phyloP scores from a whole-genome alignment of 2,888 invertebrate genomes.

The Cantharis rustica region DNA sequence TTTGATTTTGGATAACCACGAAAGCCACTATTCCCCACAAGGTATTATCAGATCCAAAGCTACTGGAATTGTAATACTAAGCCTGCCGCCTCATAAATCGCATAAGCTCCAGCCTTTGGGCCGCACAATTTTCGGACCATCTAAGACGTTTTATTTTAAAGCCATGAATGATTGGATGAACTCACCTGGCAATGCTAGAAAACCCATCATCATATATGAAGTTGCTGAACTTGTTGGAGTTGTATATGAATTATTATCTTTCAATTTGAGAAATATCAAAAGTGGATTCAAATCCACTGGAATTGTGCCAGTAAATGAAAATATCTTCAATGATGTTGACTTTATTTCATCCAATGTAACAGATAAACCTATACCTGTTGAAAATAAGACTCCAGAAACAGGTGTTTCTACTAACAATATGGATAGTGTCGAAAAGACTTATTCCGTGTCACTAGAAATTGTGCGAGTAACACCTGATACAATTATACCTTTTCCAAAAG shows the following conservation, averaged over 20 bases:
- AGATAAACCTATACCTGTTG: not conserved
- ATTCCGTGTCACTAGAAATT: not conserved
- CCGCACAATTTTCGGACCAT: constrained; percentile 5
- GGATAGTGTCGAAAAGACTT: not conserved
- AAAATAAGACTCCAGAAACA: not conserved
- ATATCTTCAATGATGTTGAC: constrained; percentile 4
- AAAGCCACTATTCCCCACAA: constrained; percentile 1
- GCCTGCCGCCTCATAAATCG: constrained; percentile 2
- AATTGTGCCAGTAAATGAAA: not conserved
- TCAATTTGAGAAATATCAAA: not conserved
- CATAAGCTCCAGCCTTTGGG: constrained; percentile 9
- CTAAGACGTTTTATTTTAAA: constrained; percentile 1
- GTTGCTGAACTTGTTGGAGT: constrained; percentile 1
- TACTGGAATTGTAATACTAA: constrained; percentile 8
- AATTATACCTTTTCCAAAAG: constrained; percentile 3
- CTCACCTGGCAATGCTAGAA: not conserved
- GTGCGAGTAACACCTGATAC: not conserved
- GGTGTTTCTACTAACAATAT: not conserved
- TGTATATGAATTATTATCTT: constrained; percentile 2
- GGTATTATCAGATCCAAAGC: not conserved
- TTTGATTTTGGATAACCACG: constrained; percentile 9
- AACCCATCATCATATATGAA: constrained; percentile 1
- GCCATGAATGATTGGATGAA: not conserved
- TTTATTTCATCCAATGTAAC: constrained; percentile 7
- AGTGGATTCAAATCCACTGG: constrained; percentile 9